Conservation (phyloP, 2,888 invertebrate genomes). For the Lepeophtheirus nordmannii region DNA sequence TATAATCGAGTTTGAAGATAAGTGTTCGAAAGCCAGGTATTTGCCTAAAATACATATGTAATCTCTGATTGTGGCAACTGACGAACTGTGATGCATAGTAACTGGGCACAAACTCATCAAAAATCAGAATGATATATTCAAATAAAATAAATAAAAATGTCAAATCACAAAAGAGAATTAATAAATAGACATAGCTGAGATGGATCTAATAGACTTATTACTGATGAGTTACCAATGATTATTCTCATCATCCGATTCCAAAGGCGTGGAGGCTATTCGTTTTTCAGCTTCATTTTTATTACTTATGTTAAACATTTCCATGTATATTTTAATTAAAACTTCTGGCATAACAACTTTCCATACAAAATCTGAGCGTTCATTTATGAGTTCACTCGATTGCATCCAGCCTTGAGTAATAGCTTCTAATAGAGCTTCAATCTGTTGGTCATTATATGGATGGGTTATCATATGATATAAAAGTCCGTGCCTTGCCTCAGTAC, state of each 20-base stretch:
- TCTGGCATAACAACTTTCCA: conserved; percentile 3
- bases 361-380: neutral
- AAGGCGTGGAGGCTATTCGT: neutral
- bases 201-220: no score
- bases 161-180: no score
- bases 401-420: neutral
- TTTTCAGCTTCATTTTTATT: neutral
- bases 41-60: no score
- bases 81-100: no score
- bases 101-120: no score
- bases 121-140: no score
- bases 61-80: no score
- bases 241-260: neutral
- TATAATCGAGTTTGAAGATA: no score
- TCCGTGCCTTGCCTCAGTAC: neutral
- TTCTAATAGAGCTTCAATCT: neutral
- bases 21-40: no score
- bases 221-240: neutral
- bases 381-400: neutral
- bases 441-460: neutral
- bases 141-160: no score
- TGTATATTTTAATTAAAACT: neutral
- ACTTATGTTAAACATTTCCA: neutral
- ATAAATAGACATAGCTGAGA: no score
- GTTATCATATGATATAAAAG: neutral